phyloP scores from a whole-genome alignment of 2,797 vertebrate species.

The Oreonectes daqikongensis region DNA sequence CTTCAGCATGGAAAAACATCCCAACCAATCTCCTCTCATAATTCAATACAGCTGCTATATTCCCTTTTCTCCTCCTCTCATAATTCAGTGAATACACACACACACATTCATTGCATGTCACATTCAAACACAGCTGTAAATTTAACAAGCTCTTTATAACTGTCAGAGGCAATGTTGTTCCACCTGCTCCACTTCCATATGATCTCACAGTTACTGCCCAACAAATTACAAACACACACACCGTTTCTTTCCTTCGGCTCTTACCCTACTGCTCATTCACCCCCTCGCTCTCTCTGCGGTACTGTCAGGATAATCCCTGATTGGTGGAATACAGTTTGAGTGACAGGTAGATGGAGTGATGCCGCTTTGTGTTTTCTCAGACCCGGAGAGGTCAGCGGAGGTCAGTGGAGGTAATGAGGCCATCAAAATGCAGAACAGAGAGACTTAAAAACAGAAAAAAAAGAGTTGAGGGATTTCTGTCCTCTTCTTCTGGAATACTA shows the following conservation, averaged over 20 bases:
- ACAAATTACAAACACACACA: constrained; percentile 73
- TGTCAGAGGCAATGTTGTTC: constrained; percentile 73
- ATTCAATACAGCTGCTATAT: not conserved
- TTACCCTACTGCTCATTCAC: constrained; percentile 16
- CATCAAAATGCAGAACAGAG: constrained; percentile 66
- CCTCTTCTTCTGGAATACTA: not conserved
- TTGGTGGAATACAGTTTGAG: constrained; percentile 60
- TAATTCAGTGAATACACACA: no score
- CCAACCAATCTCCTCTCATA: not conserved
- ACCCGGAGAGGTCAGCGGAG: constrained; percentile 58
- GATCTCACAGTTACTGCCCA: constrained; percentile 71
- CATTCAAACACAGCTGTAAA: constrained; percentile 59
- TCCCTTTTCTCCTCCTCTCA: not conserved
- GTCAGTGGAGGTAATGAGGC: constrained; percentile 69
- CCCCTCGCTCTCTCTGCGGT: constrained; percentile 20
- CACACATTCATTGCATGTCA: constrained; percentile 10
- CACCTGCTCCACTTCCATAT: constrained; percentile 74
- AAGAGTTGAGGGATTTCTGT: constrained; percentile 12
- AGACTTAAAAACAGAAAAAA: constrained; percentile 54
- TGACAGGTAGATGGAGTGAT: constrained; percentile 71
- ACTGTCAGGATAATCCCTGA: constrained; percentile 52
- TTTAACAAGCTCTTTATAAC: constrained; percentile 75
- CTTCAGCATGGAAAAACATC: not conserved
- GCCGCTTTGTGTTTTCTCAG: constrained; percentile 63
- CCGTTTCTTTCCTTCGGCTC: constrained; percentile 44